A percentile compares a stretch with the other conserved stretches of the same genome.
Conservation (phyloP, 2,113 vertebrate species). For the Catharus bicknelli region DNA sequence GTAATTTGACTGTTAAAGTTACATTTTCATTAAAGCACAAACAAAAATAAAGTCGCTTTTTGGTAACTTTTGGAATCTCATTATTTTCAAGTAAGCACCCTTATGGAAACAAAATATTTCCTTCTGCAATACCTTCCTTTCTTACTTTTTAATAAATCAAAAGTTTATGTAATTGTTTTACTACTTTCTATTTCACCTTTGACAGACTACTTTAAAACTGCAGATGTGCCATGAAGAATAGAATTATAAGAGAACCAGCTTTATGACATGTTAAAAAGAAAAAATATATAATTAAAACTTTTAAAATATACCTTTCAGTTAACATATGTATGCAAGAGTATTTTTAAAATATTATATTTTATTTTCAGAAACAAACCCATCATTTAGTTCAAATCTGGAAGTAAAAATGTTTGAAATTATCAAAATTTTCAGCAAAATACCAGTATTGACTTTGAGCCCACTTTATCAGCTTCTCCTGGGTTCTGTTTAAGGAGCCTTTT, state of each 20-base stretch:
- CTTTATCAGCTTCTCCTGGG: not conserved
- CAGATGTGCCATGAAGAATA: not conserved
- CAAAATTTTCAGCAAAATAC: not conserved
- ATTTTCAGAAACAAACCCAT: not conserved
- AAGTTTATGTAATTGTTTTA: not conserved
- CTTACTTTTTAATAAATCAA: not conserved
- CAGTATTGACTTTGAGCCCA: not conserved
- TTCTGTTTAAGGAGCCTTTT: not conserved
- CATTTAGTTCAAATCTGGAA: not conserved
- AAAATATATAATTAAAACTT: not conserved
- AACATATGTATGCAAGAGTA: fast-evolving
- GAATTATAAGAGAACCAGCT: not conserved
- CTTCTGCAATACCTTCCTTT: not conserved
- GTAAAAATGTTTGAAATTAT: not conserved
- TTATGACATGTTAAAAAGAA: not conserved
- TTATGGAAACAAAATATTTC: not conserved
- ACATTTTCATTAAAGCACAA: not conserved
- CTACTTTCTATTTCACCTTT: not conserved
- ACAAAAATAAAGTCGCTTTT: not conserved
- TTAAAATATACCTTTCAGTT: not conserved
- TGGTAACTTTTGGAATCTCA: not conserved
- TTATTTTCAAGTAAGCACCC: not conserved
- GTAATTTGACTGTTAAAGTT: not conserved
- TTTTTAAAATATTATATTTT: not conserved
- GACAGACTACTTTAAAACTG: not conserved